Base-by-base conservation (phyloP, 2,797 vertebrate genomes). In the Urocyon cinereoargenteus region DNA sequence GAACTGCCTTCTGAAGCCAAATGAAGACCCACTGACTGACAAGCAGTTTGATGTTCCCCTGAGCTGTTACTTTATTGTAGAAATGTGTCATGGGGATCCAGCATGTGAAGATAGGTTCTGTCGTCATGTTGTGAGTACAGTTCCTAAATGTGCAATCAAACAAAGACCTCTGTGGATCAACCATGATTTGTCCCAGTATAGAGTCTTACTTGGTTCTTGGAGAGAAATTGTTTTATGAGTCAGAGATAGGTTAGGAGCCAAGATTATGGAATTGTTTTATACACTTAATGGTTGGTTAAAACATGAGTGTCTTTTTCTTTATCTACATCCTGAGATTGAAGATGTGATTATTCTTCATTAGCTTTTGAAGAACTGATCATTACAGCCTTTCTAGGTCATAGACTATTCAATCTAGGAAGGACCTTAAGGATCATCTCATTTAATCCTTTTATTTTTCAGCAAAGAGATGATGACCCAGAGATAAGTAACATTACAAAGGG, bases 311-410 rank as follows among this genome's bases (percentile, higher is more conserved):
- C 59, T 84, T 81, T 78, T 83, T 34, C 51, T 93, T 95, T 93
- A 59, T 75, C 40, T 75, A n/a, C 49, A 87, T 40, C 11, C 40
- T 92, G 86, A 93, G 68, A 81, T 9, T 16, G 19, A 93, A 22
- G 15, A 64, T 57, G 13, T 51, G 86, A 81, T 92, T 64, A 53
- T 31, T 90, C 28, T 92, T 96, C 84, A 70, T 88, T 94, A 86
- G 31, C 4, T 92, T 93, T 94, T 90, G 72, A 95, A 83, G 82
- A 96, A 88, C 66, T 90, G 28, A 49, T 77, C 81, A 70, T 91
- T 88, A 49, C 5, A 72, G 19, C 7, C 6, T 91, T 57, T 87
- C 70, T 87, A 75, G 31, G 66, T 90, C 78, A 92, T 85, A 82
- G 40, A 91, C 55, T 92, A 9, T 82, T 93, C 40, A 90, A 10